Evolutionary conservation across 2,888 invertebrate species (phyloP), one percentile per base, ranked within the genome.

Genomic region (Pilophorus perplexus): DNA sequence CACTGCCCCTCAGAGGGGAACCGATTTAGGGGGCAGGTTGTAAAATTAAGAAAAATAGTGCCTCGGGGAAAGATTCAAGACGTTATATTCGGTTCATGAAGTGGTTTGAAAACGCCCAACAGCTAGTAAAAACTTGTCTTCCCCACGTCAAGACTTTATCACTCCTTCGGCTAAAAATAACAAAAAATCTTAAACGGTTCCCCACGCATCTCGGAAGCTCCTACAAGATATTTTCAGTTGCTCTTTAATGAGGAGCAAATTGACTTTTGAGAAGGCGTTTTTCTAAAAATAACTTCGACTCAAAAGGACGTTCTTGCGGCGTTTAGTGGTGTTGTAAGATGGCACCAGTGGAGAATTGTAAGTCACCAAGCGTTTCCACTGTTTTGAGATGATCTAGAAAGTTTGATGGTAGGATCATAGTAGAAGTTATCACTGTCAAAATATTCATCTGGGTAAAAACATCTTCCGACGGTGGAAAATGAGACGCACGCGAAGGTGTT

Each of bases 171-270:
- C 52, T 52, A 52, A 52, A 52, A 52, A 52, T 52, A 52, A 27
- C 48, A 50, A 8, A n/a, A n/a, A 4, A 20, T 46, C 28, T 28
- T 52, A 52, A 52, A 28, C 52, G 52, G 52, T 52, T 52, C 16
- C 14, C n/a, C 52, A n/a, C 28, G 52, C 28, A 25, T 52, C 52
- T 28, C 28, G 52, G 52, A 52, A 52, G 52, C 52, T 28, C 5
- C 46, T 22, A 28, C 28, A 18, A 28, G 52, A 52, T 52, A 52
- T 52, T 52, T 50, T 52, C 16, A 25, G 28, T 23, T 28, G 25
- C 18, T 27, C 52, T 52, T 52, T 52, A 52, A 52, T 52, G 52
- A 52, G 52, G 52, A 52, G 52, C 52, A 52, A 52, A 52, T 52
- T 52, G 52, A 28, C 52, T 52, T 52, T 28, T 8, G 28, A 18